Conservation (phyloP, 1,140 invertebrate species). For the Drusus annulatus region DNA sequence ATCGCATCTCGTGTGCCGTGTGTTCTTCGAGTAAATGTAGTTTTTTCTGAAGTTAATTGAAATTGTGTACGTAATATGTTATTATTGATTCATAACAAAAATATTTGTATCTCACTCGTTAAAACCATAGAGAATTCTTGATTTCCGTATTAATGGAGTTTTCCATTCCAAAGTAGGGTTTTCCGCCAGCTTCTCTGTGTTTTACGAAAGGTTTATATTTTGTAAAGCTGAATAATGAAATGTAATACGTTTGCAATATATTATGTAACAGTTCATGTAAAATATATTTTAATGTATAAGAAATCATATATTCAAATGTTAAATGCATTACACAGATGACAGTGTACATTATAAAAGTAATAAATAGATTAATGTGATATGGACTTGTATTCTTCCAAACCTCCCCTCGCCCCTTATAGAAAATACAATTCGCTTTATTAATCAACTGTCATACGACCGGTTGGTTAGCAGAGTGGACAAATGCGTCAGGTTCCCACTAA, state of each 20-base stretch:
- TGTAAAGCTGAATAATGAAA: constrained; percentile 37
- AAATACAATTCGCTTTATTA: no score
- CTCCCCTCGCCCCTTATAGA: background rate
- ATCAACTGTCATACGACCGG: no score
- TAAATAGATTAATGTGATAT: constrained; percentile 57
- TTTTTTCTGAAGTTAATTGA: background rate
- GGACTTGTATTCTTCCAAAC: constrained; percentile 12
- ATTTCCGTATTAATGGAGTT: background rate
- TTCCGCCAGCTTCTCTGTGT: constrained; percentile 24
- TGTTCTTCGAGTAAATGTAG: background rate
- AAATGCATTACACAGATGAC: constrained; percentile 54
- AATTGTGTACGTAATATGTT: background rate
- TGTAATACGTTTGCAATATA: constrained; percentile 25
- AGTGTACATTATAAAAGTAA: constrained; percentile 56
- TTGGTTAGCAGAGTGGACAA: no score
- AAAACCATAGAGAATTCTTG: background rate
- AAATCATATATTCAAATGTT: constrained; percentile 58
- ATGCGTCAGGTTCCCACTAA: no score
- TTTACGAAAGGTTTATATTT: constrained; percentile 43
- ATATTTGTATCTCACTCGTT: background rate
- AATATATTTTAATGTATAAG: constrained; percentile 48
- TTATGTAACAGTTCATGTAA: constrained; percentile 43
- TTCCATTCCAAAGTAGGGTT: constrained; percentile 10
- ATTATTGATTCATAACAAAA: background rate
- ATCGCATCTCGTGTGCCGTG: background rate